Conservation (phyloP, 2,888 invertebrate genomes). For the Cephus pygmeus region DNA sequence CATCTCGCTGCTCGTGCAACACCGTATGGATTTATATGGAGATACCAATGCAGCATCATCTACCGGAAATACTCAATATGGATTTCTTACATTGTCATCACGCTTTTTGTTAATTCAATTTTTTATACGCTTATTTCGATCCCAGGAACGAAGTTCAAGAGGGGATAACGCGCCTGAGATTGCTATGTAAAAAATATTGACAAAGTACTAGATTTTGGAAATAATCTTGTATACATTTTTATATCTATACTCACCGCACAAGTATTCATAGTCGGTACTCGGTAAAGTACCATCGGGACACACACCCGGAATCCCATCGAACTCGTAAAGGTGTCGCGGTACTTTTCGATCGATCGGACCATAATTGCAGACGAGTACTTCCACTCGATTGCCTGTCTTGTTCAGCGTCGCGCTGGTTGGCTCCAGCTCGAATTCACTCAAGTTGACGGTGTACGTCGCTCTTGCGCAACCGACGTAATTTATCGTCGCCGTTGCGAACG, state of each 20-base stretch:
- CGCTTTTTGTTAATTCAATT: background rate
- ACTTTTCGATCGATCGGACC: constrained; percentile 54
- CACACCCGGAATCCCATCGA: constrained; percentile 39
- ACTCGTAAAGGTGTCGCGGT: constrained; percentile 48
- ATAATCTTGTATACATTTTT: background rate
- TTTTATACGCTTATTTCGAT: background rate
- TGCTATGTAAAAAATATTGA: background rate
- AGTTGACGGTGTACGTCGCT: constrained; percentile 42
- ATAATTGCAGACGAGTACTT: constrained; percentile 61
- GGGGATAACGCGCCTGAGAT: background rate
- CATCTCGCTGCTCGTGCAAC: background rate
- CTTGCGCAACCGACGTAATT: constrained; percentile 51
- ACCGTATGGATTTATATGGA: background rate
- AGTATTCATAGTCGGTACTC: constrained; percentile 39
- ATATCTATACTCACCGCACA: constrained; percentile 40
- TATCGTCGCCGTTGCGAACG: constrained; percentile 46
- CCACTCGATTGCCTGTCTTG: constrained; percentile 38
- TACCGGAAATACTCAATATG: background rate
- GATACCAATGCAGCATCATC: background rate
- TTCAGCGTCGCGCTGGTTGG: constrained; percentile 21
- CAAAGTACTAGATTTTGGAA: background rate
- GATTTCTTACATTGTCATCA: background rate
- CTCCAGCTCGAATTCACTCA: constrained; percentile 24
- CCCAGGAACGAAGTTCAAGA: background rate
- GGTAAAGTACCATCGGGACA: constrained; percentile 43